Evolutionary conservation across 2,797 vertebrate species (phyloP), one percentile per base, ranked within the genome.

Genomic region (Florisuga fusca): DNA sequence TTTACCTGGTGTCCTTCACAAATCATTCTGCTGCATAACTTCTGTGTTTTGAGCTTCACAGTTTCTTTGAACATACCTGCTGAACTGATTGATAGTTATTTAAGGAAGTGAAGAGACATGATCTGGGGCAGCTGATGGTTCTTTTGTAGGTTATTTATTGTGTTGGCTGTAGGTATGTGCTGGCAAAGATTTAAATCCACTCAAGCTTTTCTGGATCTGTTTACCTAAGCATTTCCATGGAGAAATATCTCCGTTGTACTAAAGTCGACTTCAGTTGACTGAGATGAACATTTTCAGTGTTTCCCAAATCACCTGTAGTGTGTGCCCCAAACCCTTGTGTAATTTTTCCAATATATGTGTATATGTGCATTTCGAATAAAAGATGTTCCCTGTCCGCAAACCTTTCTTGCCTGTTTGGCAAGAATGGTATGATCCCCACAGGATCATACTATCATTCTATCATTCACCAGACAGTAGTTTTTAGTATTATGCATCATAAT

Each of bases 111-210:
- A 12, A 80, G 51, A 51, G 63, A 50, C 13, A 62, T 31, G 8
- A 21, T 41, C 5, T 6, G 53, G 25, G 12, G 10, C 0, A 1
- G 25, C 1, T 10, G 17, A 33, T 55, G 14, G 29, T 31, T 86
- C 77, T 71, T 0, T 0, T 26, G 23, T 11, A 27, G 22, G 51
- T 55, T 67, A 54, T 64, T 71, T 61, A 25, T 53, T 71, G 15
- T 67, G 7, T 13, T 66, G 31, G 9, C 51, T 66, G 23, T 46
- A 74, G 46, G 10, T 36, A 43, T 0, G 7, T 29, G 5, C 13
- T 71, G 26, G 10, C 45, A 77, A 83, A 83, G 5, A 12, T 77
- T 69, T 66, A 80, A 63, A 54, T 18, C 50, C 4, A 1, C 58
- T 61, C 46, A 67, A 25, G 7, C 26, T 67, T 67, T 15, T 73